phyloP scores from a whole-genome alignment of 1,140 invertebrate genomes.

The Stegodyphus dumicola region DNA sequence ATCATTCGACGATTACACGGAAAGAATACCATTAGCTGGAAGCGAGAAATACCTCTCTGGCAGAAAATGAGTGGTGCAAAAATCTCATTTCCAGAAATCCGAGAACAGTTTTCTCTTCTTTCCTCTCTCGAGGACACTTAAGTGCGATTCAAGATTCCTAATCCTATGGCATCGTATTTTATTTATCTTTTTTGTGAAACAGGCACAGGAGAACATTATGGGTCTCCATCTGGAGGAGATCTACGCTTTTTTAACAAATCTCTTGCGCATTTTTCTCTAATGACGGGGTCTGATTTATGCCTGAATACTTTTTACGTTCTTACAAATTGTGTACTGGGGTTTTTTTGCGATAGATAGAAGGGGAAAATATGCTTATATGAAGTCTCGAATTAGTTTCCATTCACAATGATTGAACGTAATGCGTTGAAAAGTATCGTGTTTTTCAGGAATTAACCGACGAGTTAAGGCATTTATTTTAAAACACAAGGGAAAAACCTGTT shows the following conservation, averaged over 20 bases:
- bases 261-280: too few species aligned
- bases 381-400: too few species aligned
- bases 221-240: too few species aligned
- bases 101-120: not conserved
- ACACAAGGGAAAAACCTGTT: too few species aligned
- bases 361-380: not conserved
- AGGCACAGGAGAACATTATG: too few species aligned
- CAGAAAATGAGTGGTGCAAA: conserved; percentile 11
- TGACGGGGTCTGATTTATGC: not conserved
- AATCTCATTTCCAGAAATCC: not conserved
- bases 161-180: conserved; percentile 5
- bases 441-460: too few species aligned
- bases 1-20: not conserved
- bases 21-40: not conserved
- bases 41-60: not conserved
- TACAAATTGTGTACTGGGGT: not conserved
- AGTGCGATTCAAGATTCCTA: conserved; percentile 1
- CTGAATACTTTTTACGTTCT: not conserved
- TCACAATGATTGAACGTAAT: too few species aligned
- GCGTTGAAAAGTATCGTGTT: too few species aligned
- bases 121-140: conserved; percentile 13
- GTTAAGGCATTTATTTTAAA: too few species aligned
- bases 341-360: not conserved
- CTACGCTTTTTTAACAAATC: not conserved
- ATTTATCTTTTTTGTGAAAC: not conserved